Evolutionary conservation across 1,140 invertebrate genomes (phyloP), one percentile per base, ranked within the genome.

Genomic region (Aricia agestis): DNA sequence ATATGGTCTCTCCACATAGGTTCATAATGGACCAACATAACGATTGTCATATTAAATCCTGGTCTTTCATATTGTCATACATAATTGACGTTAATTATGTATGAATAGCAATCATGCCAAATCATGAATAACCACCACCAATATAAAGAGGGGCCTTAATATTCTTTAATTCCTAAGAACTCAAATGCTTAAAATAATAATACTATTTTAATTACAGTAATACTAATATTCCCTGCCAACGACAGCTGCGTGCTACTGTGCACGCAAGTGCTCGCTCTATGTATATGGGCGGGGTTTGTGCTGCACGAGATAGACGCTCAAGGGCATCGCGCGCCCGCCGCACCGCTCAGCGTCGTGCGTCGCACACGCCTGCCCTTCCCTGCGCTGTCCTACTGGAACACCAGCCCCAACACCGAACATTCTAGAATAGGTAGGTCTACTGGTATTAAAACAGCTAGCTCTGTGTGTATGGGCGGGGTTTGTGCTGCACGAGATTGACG

Each of bases 161-260:
- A 36, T 36, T 36, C 6, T 36, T 36, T 36, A 36, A 36, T 36
- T 36, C 2, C 6, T 1, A 36, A 2, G 25, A 25, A 3, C 25
- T 25, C 25, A 36, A 36, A 5, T 36, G 0, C 2, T 32, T 32
- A n/a, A 2, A 32, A 36, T 9, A 36, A 36, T 7, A 36, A 36
- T 36, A 1, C 25, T 32, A 65, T 70, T 93, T 67, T 76, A 70
- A 65, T 81, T 82, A 25, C 79, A 91, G 88, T 83, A 2, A 89
- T 91, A 45, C 74, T 91, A 45, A 81, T 89, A 32, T 91, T 91
- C 63, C 87, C 89, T 0, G 82, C 89, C 0, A 86, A 89, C 61
- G 89, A 91, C 0, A 78, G 79, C 1, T 75, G 77, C 41, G 86
- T 89, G 5, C 18, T 78, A 13, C 82, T 89, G 82, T 72, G 79